These are phyloP conservation scores for Pelobates fuscus DNA, from an alignment of 2,113 vertebrate species.

Conservation along the genomic window DNA sequence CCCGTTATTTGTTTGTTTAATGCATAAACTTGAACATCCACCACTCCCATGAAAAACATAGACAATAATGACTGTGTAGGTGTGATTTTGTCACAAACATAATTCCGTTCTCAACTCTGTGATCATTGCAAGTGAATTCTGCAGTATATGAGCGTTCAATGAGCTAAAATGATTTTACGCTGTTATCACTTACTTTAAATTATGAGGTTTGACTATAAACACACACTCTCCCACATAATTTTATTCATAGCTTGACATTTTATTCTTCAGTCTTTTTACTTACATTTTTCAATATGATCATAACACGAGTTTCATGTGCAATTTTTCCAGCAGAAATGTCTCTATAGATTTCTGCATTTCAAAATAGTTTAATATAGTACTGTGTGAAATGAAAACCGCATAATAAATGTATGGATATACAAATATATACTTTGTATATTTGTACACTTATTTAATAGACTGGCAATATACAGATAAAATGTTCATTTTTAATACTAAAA, in stretches of 20 bases:
- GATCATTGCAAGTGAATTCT: background rate
- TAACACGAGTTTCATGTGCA: constrained; percentile 33
- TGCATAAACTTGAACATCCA: constrained; percentile 23
- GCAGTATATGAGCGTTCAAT: constrained; percentile 15
- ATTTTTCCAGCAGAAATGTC: constrained; percentile 23
- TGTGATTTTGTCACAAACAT: background rate
- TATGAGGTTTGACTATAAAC: constrained; percentile 48
- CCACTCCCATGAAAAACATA: background rate
- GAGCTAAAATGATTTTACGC: constrained; percentile 22
- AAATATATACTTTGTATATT: too few species aligned
- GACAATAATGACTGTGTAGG: background rate
- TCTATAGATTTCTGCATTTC: constrained; percentile 19
- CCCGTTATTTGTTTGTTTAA: constrained; percentile 43
- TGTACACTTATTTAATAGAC: too few species aligned
- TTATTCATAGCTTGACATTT: constrained; percentile 46
- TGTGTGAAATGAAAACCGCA: background rate
- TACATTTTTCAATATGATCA: constrained; percentile 29
- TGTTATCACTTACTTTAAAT: constrained; percentile 18
- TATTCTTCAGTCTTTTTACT: constrained; percentile 18
- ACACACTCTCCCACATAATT: constrained; percentile 37
- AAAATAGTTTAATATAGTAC: background rate
- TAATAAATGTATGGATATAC: too few species aligned
- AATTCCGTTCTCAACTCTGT: constrained; percentile 13
- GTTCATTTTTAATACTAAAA: too few species aligned
- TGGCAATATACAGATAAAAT: too few species aligned